Conservation (phyloP, 2,888 invertebrate genomes). For the Eurytoma californica region DNA sequence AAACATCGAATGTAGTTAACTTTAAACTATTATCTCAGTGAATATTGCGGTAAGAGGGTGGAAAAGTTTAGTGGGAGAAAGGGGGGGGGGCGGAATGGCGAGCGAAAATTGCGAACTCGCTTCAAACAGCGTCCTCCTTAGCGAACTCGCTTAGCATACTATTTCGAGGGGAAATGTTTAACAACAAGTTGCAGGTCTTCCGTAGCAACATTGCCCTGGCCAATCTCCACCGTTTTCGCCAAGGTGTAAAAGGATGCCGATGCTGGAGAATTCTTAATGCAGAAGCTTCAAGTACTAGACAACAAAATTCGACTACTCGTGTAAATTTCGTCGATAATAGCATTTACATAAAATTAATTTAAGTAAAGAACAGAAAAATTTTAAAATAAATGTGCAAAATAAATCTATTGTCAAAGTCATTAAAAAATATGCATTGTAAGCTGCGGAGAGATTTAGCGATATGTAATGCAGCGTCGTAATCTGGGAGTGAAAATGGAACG, state of each 20-base stretch:
- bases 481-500: not conserved
- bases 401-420: too few relatives aligned
- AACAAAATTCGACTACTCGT: not conserved
- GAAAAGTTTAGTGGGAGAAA: conserved; percentile 22
- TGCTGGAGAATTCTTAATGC: conserved; percentile 35
- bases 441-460: too few relatives aligned
- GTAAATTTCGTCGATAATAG: not conserved
- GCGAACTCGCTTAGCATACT: conserved; percentile 15
- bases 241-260: conserved; percentile 28
- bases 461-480: not conserved
- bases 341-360: too few relatives aligned
- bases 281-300: conserved; percentile 11
- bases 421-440: too few relatives aligned
- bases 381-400: too few relatives aligned
- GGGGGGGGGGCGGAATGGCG: not conserved
- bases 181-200: conserved; percentile 51
- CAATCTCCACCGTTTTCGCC: conserved; percentile 8
- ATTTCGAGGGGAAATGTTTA: conserved; percentile 47
- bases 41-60: conserved; percentile 7
- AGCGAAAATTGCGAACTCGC: conserved; percentile 27
- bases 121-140: conserved; percentile 30
- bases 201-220: conserved; percentile 19
- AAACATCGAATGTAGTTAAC: conserved; percentile 4
- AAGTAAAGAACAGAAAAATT: too few relatives aligned
- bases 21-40: conserved; percentile 17